phyloP scores from a whole-genome alignment of 1,140 invertebrate species.

The Drosophila pachea region DNA sequence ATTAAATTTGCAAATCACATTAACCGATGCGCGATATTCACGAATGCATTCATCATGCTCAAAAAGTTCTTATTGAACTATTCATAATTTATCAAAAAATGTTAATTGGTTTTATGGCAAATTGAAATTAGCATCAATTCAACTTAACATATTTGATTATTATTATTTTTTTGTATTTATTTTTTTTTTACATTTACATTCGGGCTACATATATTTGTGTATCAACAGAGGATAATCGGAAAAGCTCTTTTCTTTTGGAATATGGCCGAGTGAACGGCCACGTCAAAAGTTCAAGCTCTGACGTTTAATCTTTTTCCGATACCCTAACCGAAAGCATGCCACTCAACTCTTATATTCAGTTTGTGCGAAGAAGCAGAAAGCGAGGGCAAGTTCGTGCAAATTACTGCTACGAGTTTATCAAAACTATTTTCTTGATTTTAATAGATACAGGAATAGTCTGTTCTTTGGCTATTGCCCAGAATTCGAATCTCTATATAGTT shows the following conservation, averaged over 20 bases:
- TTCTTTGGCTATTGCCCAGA: no score
- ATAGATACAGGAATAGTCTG: no score
- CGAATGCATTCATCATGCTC: slow-evolving; percentile 31
- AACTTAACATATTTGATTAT: not conserved
- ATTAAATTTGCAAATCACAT: slow-evolving; percentile 38
- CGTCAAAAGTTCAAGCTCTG: slow-evolving; percentile 33
- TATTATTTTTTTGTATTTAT: not conserved
- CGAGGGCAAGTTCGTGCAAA: not conserved
- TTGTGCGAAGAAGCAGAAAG: not conserved
- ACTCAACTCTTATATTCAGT: no score
- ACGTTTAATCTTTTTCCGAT: slow-evolving; percentile 11
- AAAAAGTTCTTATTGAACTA: not conserved
- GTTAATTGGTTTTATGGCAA: not conserved
- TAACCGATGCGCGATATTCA: slow-evolving; percentile 24
- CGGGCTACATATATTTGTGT: not conserved
- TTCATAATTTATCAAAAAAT: not conserved
- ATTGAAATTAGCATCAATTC: not conserved
- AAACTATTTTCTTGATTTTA: no score
- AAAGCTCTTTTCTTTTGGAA: slow-evolving; percentile 47
- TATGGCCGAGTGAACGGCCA: slow-evolving; percentile 10
- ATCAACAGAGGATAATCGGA: slow-evolving; percentile 7
- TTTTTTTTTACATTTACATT: slow-evolving; percentile 8
- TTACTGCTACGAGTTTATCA: no score
- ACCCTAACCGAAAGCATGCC: slow-evolving; percentile 4
- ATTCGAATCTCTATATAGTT: no score